These are phyloP conservation scores for Odontamblyopus rebecca DNA, from an alignment of 2,797 vertebrate species.

Conservation along the genomic window DNA sequence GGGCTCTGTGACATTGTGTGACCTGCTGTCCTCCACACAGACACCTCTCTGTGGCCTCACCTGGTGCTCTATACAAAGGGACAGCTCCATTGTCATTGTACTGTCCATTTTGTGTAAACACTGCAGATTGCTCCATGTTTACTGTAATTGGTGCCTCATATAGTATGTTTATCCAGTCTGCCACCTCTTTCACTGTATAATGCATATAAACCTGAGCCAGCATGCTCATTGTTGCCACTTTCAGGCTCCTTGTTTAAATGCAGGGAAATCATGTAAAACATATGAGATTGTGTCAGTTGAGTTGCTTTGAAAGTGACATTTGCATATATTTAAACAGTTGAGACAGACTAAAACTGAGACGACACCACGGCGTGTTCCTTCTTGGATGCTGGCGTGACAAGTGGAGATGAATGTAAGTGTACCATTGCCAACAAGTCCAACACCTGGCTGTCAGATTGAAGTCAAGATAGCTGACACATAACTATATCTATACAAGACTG, in stretches of 20 bases:
- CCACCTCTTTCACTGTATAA: constrained; percentile 44
- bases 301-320: constrained; percentile 17
- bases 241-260: constrained; percentile 17
- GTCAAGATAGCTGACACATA: constrained; percentile 59
- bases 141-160: constrained; percentile 68
- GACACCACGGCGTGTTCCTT: constrained; percentile 29
- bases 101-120: constrained; percentile 56
- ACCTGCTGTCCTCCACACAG: constrained; percentile 19
- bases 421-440: constrained; percentile 64
- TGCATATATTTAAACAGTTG: constrained; percentile 19
- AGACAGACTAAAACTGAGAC: constrained; percentile 5
- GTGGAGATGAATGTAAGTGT: constrained; percentile 57
- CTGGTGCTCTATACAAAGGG: constrained; percentile 52
- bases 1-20: constrained; percentile 12
- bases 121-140: constrained; percentile 56
- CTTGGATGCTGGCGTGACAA: constrained; percentile 54
- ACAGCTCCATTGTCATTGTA: constrained; percentile 44
- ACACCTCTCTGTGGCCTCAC: constrained; percentile 64
- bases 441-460: constrained; percentile 83
- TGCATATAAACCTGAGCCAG: constrained; percentile 46
- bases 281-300: not conserved
- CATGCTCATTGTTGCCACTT: constrained; percentile 33
- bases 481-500: constrained; percentile 22
- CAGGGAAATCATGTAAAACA: constrained; percentile 4
- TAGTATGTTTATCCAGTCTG: constrained; percentile 56